A percentile compares a stretch with the other conserved stretches of the same genome.
Conservation (phyloP, 2,888 invertebrate species). For the Philopedon plagiatum region DNA sequence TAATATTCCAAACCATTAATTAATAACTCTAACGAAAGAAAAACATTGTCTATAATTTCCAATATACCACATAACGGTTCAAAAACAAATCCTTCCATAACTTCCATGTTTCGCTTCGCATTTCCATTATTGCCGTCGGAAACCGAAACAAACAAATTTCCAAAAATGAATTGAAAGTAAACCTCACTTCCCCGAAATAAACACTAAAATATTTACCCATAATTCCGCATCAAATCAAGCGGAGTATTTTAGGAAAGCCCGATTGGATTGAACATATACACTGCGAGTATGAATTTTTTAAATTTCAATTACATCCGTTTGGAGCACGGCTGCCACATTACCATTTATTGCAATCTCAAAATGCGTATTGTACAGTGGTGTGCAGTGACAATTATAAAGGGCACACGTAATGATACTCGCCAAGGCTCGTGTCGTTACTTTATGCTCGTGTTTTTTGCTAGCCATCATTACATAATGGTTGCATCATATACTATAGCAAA, state of each 20-base stretch:
- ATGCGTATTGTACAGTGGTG: not conserved
- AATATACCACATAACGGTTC: too few relatives aligned
- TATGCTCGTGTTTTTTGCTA: too few relatives aligned
- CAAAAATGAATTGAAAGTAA: conserved; percentile 22
- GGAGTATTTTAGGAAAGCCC: conserved; percentile 29
- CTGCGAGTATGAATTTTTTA: conserved; percentile 27
- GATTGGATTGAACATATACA: conserved; percentile 26
- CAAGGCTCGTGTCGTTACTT: too few relatives aligned
- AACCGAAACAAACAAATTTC: conserved; percentile 12
- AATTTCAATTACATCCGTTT: conserved; percentile 28
- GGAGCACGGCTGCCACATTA: not conserved
- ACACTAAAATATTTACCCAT: conserved; percentile 33
- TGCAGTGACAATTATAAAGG: too few relatives aligned
- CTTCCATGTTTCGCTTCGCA: conserved; percentile 3
- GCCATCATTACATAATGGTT: too few relatives aligned
- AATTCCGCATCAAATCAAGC: conserved; percentile 29
- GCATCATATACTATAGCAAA: too few relatives aligned
- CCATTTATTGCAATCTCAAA: conserved; percentile 15
- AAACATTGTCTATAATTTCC: too few relatives aligned
- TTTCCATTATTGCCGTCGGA: conserved; percentile 12
- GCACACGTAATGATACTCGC: too few relatives aligned
- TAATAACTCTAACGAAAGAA: too few relatives aligned
- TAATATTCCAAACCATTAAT: too few relatives aligned
- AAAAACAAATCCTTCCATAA: too few relatives aligned
- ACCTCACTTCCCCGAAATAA: conserved; percentile 23